These are phyloP conservation scores for Conops quadrifasciatus DNA, from an alignment of 2,888 invertebrate species.

Conservation along the genomic window DNA sequence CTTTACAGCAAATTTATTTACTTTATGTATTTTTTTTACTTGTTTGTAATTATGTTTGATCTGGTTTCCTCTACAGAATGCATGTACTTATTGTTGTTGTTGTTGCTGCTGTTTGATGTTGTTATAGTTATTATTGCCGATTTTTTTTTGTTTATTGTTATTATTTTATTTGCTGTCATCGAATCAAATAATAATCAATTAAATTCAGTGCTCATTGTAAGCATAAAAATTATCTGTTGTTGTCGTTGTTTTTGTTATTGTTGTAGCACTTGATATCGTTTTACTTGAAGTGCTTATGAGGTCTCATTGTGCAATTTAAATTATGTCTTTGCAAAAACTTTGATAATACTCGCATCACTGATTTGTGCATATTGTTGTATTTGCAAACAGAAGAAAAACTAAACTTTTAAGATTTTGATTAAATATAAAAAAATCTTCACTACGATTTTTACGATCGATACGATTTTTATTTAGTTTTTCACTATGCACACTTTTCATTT, in stretches of 20 bases:
- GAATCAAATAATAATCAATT: conserved; percentile 28
- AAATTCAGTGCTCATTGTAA: conserved; percentile 29
- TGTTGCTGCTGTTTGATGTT: background rate
- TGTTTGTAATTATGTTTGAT: no score
- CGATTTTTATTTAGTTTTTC: no score
- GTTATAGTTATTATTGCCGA: background rate
- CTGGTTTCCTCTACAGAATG: no score
- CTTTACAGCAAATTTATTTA: background rate
- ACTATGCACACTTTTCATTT: no score
- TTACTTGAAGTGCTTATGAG: background rate
- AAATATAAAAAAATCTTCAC: no score
- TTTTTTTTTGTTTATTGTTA: conserved; percentile 8
- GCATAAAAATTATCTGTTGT: conserved; percentile 23
- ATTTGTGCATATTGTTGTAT: no score
- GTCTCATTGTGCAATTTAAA: no score
- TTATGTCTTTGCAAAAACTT: no score
- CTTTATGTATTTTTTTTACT: background rate
- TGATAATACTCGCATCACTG: no score
- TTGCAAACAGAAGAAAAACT: no score
- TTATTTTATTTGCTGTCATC: conserved; percentile 30
- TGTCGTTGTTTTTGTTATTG: conserved; percentile 1
- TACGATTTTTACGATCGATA: no score
- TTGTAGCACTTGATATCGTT: background rate
- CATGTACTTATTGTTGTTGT: conserved; percentile 1
- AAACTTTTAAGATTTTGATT: no score